phyloP scores from a whole-genome alignment of 2,113 vertebrate species.

The Aptenodytes forsteri region DNA sequence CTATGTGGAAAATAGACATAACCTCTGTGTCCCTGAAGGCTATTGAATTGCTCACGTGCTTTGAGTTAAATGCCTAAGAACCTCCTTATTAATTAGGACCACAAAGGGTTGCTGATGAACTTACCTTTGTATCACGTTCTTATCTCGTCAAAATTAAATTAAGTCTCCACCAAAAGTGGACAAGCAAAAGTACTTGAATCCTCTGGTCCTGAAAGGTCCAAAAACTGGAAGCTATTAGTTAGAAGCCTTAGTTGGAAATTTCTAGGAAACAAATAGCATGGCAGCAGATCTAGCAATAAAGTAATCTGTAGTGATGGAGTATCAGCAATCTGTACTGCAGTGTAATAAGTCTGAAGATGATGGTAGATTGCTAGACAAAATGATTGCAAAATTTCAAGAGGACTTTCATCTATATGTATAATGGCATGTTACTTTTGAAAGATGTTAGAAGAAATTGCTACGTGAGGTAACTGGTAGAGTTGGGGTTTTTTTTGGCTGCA shows the following conservation, averaged over 20 bases:
- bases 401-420: not conserved
- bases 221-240: not conserved
- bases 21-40: not conserved
- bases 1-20: not conserved
- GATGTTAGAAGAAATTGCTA: not conserved
- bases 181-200: not conserved
- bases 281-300: not conserved
- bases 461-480: not conserved
- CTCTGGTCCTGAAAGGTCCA: not conserved
- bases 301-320: not conserved
- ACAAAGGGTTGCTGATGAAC: not conserved
- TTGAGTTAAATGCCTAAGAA: not conserved
- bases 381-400: not conserved
- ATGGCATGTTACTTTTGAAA: not conserved
- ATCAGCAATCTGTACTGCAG: not conserved
- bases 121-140: not conserved
- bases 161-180: not conserved
- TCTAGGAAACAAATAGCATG: not conserved
- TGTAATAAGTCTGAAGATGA: not conserved
- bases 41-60: not conserved
- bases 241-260: not conserved
- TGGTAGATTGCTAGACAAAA: not conserved
- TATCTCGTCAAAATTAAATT: not conserved
- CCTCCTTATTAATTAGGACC: not conserved
- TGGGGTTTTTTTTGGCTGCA: not conserved